These are phyloP conservation scores for Uria lomvia DNA, from an alignment of 2,113 vertebrate genomes.

Conservation along the genomic window DNA sequence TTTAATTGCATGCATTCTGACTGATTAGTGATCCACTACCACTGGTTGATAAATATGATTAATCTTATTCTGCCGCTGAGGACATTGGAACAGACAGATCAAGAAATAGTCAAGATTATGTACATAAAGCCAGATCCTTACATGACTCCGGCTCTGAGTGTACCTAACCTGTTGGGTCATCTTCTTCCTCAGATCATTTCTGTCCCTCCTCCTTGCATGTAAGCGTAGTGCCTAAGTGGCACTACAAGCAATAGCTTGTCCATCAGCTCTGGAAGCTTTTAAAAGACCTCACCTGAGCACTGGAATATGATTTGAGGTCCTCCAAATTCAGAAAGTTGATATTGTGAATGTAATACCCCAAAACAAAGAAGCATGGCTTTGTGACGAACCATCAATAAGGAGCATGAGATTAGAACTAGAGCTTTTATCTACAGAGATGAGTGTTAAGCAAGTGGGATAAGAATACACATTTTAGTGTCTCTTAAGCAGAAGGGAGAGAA, in stretches of 20 bases:
- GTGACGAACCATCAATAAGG: neutral
- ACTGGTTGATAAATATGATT: neutral
- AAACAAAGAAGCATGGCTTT: neutral
- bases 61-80: neutral
- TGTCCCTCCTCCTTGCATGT: neutral
- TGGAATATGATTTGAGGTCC: neutral
- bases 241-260: neutral
- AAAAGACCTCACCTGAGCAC: neutral
- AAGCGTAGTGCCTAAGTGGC: neutral
- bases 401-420: neutral
- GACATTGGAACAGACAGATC: neutral
- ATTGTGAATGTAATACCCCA: neutral
- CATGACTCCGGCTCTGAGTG: neutral
- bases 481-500: neutral
- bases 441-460: neutral
- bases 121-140: fast-evolving
- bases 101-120: neutral
- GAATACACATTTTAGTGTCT: neutral
- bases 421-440: neutral
- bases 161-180: neutral
- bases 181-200: neutral
- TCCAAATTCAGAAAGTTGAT: neutral
- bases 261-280: neutral
- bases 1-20: neutral
- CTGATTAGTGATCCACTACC: neutral